Conservation (phyloP, 2,888 invertebrate species). For the Thera obeliscata region DNA sequence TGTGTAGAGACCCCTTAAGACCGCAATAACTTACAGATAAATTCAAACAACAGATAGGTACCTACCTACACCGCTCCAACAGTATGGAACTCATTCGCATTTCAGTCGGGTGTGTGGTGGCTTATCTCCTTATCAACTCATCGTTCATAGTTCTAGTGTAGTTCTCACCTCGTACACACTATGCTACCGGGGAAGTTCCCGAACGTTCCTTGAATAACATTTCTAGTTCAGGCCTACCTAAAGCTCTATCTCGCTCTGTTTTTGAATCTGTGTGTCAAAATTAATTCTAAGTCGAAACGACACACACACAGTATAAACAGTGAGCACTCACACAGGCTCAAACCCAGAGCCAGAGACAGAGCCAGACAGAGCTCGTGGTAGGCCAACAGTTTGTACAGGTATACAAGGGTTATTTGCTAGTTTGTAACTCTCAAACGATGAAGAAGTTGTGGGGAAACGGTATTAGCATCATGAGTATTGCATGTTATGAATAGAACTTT, state of each 20-base stretch:
- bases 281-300: too few species aligned
- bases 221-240: conserved; percentile 9
- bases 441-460: too few species aligned
- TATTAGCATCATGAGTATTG: too few species aligned
- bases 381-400: background rate
- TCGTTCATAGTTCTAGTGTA: conserved; percentile 49
- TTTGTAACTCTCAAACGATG: background rate
- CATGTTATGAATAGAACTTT: too few species aligned
- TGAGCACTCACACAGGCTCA: too few species aligned
- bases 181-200: conserved; percentile 19
- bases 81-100: conserved; percentile 9
- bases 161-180: conserved; percentile 44
- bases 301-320: too few species aligned
- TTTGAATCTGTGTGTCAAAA: too few species aligned
- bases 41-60: background rate
- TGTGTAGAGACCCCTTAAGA: too few species aligned
- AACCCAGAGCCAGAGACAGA: too few species aligned
- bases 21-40: too few species aligned
- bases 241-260: too few species aligned
- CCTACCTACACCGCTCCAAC: background rate
- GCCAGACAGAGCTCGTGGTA: too few species aligned
- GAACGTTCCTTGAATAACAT: conserved; percentile 28
- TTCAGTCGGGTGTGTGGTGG: conserved; percentile 24
- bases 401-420: background rate
- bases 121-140: conserved; percentile 55